Percentiles rank a stretch among this genome's conserved stretches.
Evolutionary conservation across 2,113 vertebrate species (phyloP).

Genomic region (Dromiciops gliroides): DNA sequence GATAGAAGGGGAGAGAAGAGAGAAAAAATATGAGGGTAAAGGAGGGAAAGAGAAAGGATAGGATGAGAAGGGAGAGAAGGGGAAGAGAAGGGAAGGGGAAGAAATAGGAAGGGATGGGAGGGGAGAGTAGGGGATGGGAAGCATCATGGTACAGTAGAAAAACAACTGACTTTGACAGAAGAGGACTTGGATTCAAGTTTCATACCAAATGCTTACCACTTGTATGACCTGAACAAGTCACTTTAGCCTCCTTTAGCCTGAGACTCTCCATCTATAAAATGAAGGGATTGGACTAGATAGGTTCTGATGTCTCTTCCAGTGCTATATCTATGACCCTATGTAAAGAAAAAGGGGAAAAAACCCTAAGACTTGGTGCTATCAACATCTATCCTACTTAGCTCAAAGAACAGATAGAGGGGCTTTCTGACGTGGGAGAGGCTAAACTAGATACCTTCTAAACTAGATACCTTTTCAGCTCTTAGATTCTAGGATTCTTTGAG

Average conservation of each 20-base stretch:
- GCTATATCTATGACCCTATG: not conserved
- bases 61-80: too few relatives aligned
- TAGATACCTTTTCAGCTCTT: not conserved
- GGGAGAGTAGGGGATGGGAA: too few relatives aligned
- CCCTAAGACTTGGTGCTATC: not conserved
- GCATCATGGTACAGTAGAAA: too few relatives aligned
- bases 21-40: too few relatives aligned
- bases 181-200: not conserved
- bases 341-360: not conserved
- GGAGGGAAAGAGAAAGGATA: too few relatives aligned
- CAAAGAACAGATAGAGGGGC: not conserved
- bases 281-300: not conserved
- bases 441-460: not conserved
- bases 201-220: not conserved
- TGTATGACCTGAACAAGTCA: not conserved
- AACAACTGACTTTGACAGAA: not conserved
- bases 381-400: not conserved
- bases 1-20: too few relatives aligned
- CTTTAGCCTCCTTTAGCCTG: not conserved
- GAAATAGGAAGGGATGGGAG: not conserved
- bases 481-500: not conserved
- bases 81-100: too few relatives aligned
- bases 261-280: not conserved
- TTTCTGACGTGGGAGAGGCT: not conserved
- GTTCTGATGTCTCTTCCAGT: not conserved